phyloP scores from a whole-genome alignment of 1,140 invertebrate species.

The Leptopilina clavipes region DNA sequence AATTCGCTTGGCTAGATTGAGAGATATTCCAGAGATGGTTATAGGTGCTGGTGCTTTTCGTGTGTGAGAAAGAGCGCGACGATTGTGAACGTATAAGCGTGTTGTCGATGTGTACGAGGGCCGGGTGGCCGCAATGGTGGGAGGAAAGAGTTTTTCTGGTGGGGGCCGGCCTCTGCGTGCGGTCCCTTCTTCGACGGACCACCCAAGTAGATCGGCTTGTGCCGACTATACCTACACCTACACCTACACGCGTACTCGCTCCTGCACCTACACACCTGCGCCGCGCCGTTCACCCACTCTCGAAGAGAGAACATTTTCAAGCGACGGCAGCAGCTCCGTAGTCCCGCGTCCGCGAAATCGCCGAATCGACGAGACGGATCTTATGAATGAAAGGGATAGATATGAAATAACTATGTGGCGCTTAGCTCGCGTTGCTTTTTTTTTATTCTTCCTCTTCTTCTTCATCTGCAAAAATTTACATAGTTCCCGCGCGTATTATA shows the following conservation, averaged over 20 bases:
- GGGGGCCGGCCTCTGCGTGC: conserved; percentile 73
- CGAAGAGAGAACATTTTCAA: too few relatives aligned
- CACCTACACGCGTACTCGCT: conserved; percentile 49
- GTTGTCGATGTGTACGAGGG: conserved; percentile 48
- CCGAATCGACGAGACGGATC: conserved; percentile 51
- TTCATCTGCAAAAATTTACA: conserved; percentile 1
- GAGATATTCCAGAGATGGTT: conserved; percentile 65
- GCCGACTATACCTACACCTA: conserved; percentile 62
- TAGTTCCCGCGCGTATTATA: too few relatives aligned
- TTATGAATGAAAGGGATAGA: conserved; percentile 58
- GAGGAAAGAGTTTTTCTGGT: conserved; percentile 68
- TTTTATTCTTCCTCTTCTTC: background rate
- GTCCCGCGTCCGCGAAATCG: conserved; percentile 50
- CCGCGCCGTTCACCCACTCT: conserved; percentile 39
- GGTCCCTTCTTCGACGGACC: conserved; percentile 73
- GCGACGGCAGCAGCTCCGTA: conserved; percentile 49
- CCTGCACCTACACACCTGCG: conserved; percentile 38
- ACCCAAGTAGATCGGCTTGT: conserved; percentile 73
- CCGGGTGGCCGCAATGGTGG: conserved; percentile 56
- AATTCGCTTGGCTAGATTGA: conserved; percentile 72
- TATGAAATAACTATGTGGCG: conserved; percentile 50
- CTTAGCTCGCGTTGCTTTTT: conserved; percentile 38
- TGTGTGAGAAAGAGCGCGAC: background rate
- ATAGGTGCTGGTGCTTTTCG: conserved; percentile 41
- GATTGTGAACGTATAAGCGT: conserved; percentile 33